Evolutionary conservation across 2,888 invertebrate genomes (phyloP), one percentile per base, ranked within the genome.

Genomic region (Schizotus pectinicornis): DNA sequence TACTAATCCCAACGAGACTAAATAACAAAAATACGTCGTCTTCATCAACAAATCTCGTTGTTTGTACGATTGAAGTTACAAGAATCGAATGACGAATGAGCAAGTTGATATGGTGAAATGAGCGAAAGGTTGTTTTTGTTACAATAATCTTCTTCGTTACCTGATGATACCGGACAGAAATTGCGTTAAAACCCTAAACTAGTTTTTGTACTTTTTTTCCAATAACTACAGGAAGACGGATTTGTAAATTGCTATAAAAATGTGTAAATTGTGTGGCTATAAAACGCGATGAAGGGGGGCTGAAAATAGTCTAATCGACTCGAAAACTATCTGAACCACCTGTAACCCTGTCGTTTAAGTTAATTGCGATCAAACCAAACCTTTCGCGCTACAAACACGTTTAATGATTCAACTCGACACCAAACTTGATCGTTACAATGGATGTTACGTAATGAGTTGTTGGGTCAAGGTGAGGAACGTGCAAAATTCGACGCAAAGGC

Each of bases 231-330:
- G 59, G 59, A 59, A 59, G 59, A 59, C 59, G 59, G 59, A 43
- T 43, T 58, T 54, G 49, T 54, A 59, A 59, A 59, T 49, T 50
- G 45, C 31, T 54, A 49, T 59, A 43, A 45, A 59, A 59, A 37
- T 8, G 39, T 45, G 48, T 56, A 48, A 49, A 49, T 32, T 32
- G 34, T 56, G 49, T 34, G 38, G 8, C 35, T 56, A 37, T 51
- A 56, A 57, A 52, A 57, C 22, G 32, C 43, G 38, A 46, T 38
- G 45, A 51, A 38, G 51, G 41, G 47, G 39, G 22, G n/a, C 7
- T 50, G 41, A 41, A 42, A 52, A 45, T 35, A 52, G 45, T 22
- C 22, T 2, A 22, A 22, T 22, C 22, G 2, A 22, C 3, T 22
- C 22, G 2, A 22, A 22, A 22, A 22, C 5, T 22, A 22, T 22